Evolutionary conservation across 2,888 invertebrate species (phyloP), one percentile per base, ranked within the genome.

Genomic region (Sinhomidia bicolor): DNA sequence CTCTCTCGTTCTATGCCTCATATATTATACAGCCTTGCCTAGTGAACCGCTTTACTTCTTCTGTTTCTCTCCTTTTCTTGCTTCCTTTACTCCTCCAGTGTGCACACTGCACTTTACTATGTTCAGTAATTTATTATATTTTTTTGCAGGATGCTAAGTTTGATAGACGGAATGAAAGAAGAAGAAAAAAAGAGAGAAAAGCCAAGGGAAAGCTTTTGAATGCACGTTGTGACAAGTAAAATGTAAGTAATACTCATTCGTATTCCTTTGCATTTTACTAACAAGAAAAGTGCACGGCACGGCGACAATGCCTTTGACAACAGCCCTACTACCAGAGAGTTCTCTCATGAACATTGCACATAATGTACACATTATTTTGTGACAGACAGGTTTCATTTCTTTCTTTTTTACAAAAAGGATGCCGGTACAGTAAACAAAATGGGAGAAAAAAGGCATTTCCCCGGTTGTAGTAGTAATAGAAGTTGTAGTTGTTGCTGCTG

Each of bases 191-290:
- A 10, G 51, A 41, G 51, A n/a, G 51, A 51, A 51, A 65, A 6
- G 0, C 10, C 26, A 23, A 57, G 12, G 26, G 81, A 54, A 26
- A 32, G 82, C 54, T 71, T 54, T 74, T n/a, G 57, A 83, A 83
- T 44, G 83, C 41, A 74, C n/a, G n/a, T 57, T 74, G 74, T 74
- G 83, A 83, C 83, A 83, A 74, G 68, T 51, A 65, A 82, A 47
- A n/a, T n/a, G n/a, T n/a, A n/a, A n/a, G n/a, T 44, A 83, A 57
- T 83, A 26, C 74, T 14, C 57, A 57, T 74, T 83, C 41, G 74
- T 74, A 83, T 83, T 74, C 57, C 57, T 68, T 36, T 71, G 36
- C 82, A 82, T 80, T 29, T 65, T 26, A 65, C n/a, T 47, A 23
- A 23, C 62, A 17, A 41, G 51, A 82, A 82, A 41, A n/a, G n/a